Base-by-base conservation (phyloP, 2,888 invertebrate species). In the Morinoia aosen region DNA sequence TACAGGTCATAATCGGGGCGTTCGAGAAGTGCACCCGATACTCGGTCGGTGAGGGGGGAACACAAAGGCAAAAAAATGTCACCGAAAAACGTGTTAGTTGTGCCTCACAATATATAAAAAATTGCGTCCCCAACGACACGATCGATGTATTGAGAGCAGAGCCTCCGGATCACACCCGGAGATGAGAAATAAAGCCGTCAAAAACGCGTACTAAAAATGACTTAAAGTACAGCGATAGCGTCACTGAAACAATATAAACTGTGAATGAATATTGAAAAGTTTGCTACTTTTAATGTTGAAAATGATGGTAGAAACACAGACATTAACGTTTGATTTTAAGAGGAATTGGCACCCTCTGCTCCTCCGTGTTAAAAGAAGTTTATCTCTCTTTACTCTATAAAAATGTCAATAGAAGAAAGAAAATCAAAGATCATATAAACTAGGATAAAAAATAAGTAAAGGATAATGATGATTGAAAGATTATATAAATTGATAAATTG, bases 121-220 rank as follows among this genome's bases (percentile, higher is more conserved):
- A 76, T 76, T 33, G 76, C 76, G 76, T 33, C 76, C 76, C 76
- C 76, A 76, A 76, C 76, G 33, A 16, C 76, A 33, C 25, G 76
- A 76, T 90, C 40, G 90, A 90, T 90, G 90, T 90, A 90, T 90
- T 90, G 90, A 39, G 90, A 48, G 40, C 40, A 90, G 90, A 90
- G 90, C 90, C 90, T 2, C 8, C 40, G 40, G 90, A 90, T 90
- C 90, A 90, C 39, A 90, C 11, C 90, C 39, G 90, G 90, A 90
- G 90, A 90, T 90, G 90, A 90, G 90, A 90, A 90, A 90, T 90
- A 90, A 90, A 90, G 39, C 90, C 90, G 40, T 90, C 90, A 90
- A 90, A 90, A 19, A 76, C 8, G 25, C 76, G 7, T 33, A 0
- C 33, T 76, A 76, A 76, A 76, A 76, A 76, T 76, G 76, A 76